Evolutionary conservation across 1,140 invertebrate species (phyloP), one percentile per base, ranked within the genome.

Genomic region (Leptinotarsa undecemlineata): DNA sequence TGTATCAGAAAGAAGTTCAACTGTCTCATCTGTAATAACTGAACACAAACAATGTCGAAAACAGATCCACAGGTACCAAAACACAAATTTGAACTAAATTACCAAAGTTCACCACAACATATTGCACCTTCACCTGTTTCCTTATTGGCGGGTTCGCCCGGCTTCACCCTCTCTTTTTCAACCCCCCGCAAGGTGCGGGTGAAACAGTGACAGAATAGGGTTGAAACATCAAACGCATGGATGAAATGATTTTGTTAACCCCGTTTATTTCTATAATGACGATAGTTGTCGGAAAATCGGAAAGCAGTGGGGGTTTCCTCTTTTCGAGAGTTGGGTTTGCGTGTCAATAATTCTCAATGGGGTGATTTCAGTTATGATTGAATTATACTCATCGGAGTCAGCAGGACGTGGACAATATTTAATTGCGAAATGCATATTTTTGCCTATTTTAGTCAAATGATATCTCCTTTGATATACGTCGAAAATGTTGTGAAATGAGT

Each of bases 111-210:
- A 61, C 26, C 71, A 72, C 72, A 74, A 71, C 78, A 80, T 78
- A 81, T 78, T 78, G 78, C 78, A 72, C 75, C 76, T 75, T 73
- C 78, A 81, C 79, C 79, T 81, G 78, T 76, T 73, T 75, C 76
- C 77, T 76, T 70, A 81, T 79, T 79, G 79, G 78, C 73, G 78
- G 74, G 76, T 77, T 74, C 74, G 60, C 76, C 60, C 71, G 72
- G n/a, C 63, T 71, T 72, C 48, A 48, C 64, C 79, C 75, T 73
- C 68, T 76, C 73, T 77, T 68, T 76, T 48, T 51, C 70, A 64
- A 74, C 64, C 72, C 72, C 76, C 71, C 19, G 48, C 51, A 14
- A 11, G 15, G 21, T 42, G 51, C 48, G 73, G 60, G 69, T 71
- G 57, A 61, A 76, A 77, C 64, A 66, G 19, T 68, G 75, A 76